These are phyloP conservation scores for Syngnathus acus DNA, from an alignment of 2,797 vertebrate species.

Conservation along the genomic window DNA sequence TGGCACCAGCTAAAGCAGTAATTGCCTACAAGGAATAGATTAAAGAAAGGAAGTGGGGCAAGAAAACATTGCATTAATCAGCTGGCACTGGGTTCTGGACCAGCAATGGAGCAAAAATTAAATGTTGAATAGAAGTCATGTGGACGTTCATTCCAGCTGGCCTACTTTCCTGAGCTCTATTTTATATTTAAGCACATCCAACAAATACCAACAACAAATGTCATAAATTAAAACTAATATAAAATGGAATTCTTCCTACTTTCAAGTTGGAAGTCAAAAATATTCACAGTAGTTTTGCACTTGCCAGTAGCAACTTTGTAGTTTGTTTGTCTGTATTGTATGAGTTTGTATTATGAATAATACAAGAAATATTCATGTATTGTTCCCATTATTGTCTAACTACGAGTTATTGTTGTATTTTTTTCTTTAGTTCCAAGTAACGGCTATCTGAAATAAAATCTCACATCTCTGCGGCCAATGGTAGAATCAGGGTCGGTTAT, in stretches of 20 bases:
- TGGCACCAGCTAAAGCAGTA: conserved; percentile 46
- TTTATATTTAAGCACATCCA: conserved; percentile 4
- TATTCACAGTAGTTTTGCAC: too few species aligned
- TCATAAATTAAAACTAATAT: background rate
- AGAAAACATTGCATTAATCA: conserved; percentile 54
- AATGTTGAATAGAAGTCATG: conserved; percentile 39
- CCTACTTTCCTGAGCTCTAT: conserved; percentile 32
- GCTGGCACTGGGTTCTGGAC: conserved; percentile 43
- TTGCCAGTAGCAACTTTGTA: too few species aligned
- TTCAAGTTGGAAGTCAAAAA: too few species aligned
- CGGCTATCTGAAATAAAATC: too few species aligned
- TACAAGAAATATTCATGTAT: too few species aligned
- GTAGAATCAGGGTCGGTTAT: too few species aligned
- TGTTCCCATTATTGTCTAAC: too few species aligned
- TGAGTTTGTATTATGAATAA: too few species aligned
- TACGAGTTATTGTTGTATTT: too few species aligned
- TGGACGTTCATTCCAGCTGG: conserved; percentile 33
- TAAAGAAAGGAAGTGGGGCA: conserved; percentile 48
- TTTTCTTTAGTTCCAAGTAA: too few species aligned
- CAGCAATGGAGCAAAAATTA: conserved; percentile 32
- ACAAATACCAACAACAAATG: background rate
- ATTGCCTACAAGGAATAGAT: conserved; percentile 39
- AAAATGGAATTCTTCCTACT: background rate
- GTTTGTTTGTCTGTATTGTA: too few species aligned
- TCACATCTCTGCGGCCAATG: too few species aligned